Base-by-base conservation (phyloP, 2,797 vertebrate genomes). In the Falco columbarius region DNA sequence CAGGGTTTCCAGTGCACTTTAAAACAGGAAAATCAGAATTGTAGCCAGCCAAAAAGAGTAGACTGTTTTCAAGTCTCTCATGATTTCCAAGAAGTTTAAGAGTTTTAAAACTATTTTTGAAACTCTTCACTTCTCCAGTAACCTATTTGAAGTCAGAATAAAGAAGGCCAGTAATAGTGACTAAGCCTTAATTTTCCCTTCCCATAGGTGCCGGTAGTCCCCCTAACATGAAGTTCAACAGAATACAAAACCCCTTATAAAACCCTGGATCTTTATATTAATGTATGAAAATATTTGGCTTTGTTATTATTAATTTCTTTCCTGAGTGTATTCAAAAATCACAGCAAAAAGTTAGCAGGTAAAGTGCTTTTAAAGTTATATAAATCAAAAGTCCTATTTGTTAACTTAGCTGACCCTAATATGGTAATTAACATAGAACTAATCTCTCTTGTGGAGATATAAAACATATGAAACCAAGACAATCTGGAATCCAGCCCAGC, bases 361-460 rank as follows among this genome's bases (percentile, higher is more conserved):
- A 59, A 92, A 81, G 26, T 63, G 56, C 36, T 63, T 65, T 67
- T 55, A 47, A 89, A 74, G 62, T 96, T 97, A 89, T 55, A 63
- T 95, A 94, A 95, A 65, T 54, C 34, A 80, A 11, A 93, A 72
- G 81, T 56, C 10, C 58, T 71, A 68, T 88, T 81, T 86, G 54
- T 83, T 94, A 95, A 95, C 79, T 91, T 66, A 70, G 63, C 17
- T 91, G 94, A 97, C 97, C 96, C 38, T 85, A 86, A 86, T 92
- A 82, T 81, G 67, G 49, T 96, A 97, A 97, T 97, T 97, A 97
- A 92, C 81, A 84, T n/a, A 71, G 87, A 95, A 95, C 94, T 97
- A 94, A 96, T 95, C 55, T 91, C 89, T 87, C 55, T 62, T 44
- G 58, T 80, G 46, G 51, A 94, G 82, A 94, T 88, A 93, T 32